These are phyloP conservation scores for Ellobius talpinus DNA, from an alignment of 2,113 vertebrate species.

Conservation along the genomic window DNA sequence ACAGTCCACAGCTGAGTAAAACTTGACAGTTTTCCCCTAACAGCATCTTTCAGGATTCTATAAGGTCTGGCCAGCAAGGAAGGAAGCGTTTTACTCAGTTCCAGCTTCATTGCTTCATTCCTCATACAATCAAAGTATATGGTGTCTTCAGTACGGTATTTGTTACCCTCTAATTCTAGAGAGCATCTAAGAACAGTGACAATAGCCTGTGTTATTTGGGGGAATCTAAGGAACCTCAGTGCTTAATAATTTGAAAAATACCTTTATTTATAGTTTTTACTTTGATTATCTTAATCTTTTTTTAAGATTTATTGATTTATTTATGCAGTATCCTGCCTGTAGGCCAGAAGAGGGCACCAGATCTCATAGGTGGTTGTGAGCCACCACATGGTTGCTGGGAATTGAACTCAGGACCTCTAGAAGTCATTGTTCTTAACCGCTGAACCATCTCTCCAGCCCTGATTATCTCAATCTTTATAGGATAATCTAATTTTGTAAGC, in stretches of 20 bases:
- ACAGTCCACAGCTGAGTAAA: neutral
- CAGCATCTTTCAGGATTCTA: neutral
- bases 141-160: neutral
- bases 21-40: neutral
- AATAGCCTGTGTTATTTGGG: neutral
- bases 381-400: too few species aligned
- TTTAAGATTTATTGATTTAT: too few species aligned
- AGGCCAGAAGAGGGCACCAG: too few species aligned
- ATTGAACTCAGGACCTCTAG: too few species aligned
- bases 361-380: too few species aligned
- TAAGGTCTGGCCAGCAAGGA: neutral
- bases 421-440: too few species aligned
- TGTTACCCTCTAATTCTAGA: neutral
- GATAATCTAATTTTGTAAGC: neutral
- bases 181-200: too few species aligned
- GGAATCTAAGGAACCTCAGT: neutral
- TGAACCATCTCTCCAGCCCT: too few species aligned
- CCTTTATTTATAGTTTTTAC: neutral
- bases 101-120: neutral
- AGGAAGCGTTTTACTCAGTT: neutral
- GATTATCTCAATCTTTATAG: neutral
- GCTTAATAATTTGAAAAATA: slow-evolving; percentile 18
- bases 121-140: too few species aligned
- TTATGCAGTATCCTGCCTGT: too few species aligned
- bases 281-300: slow-evolving; percentile 4